phyloP scores from a whole-genome alignment of 2,888 invertebrate genomes.

The Tortrix viridana region DNA sequence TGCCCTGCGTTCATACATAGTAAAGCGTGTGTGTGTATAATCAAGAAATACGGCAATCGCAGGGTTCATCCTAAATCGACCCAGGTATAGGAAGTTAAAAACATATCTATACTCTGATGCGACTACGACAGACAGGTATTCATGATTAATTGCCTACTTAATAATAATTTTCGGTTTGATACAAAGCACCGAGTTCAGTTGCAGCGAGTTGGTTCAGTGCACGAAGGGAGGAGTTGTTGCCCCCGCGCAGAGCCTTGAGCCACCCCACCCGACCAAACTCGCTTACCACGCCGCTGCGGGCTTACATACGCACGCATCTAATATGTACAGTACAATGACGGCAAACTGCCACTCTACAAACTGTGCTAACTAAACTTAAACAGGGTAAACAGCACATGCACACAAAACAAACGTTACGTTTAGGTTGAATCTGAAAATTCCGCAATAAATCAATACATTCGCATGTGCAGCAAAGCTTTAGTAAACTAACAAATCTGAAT shows the following conservation, averaged over 20 bases:
- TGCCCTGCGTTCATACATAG: too few species aligned
- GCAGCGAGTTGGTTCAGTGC: conserved; percentile 63
- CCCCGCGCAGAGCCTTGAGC: conserved; percentile 64
- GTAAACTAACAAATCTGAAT: neutral
- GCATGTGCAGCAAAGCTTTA: conserved; percentile 24
- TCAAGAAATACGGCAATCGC: too few species aligned
- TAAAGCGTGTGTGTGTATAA: too few species aligned
- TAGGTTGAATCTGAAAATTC: neutral
- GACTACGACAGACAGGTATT: too few species aligned
- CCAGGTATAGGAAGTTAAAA: too few species aligned
- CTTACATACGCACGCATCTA: conserved; percentile 34
- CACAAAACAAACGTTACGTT: conserved; percentile 1
- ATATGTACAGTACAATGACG: conserved; percentile 21
- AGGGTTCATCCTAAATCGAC: too few species aligned
- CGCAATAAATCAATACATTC: conserved; percentile 19
- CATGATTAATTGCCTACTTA: too few species aligned
- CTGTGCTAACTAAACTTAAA: conserved; percentile 11
- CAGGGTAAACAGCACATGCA: conserved; percentile 5
- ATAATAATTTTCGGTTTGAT: conserved; percentile 41
- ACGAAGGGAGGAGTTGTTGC: conserved; percentile 73
- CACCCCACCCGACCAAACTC: conserved; percentile 52
- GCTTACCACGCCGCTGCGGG: conserved; percentile 44
- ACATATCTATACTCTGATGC: too few species aligned
- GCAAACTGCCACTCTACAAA: conserved; percentile 29
- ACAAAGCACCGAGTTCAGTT: conserved; percentile 58